Evolutionary conservation across 2,113 vertebrate genomes (phyloP).

Genomic region (Chaetodon auriga): DNA sequence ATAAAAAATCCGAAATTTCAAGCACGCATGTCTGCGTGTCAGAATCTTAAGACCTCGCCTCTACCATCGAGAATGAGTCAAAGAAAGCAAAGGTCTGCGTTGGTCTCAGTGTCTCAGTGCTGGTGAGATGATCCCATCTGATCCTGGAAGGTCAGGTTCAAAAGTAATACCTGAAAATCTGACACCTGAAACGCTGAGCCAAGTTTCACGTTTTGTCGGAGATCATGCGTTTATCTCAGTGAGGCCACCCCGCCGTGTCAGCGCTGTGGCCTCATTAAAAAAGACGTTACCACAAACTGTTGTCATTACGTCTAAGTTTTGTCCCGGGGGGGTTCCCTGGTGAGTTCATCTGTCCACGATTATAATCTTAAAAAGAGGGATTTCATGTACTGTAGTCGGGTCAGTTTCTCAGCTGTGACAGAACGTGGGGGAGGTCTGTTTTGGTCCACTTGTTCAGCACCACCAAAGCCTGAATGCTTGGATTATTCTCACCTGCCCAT

Average conservation of each 20-base stretch:
- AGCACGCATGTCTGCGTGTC: neutral
- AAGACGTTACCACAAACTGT: neutral
- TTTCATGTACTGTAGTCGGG: neutral
- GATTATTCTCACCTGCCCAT: constrained; percentile 5
- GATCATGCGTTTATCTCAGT: neutral
- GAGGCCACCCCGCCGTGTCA: neutral
- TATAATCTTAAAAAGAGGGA: neutral
- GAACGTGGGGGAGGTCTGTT: constrained; percentile 1
- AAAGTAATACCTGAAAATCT: neutral
- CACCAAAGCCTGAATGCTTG: neutral
- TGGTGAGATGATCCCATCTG: too few relatives aligned
- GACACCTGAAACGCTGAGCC: neutral
- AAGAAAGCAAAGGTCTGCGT: too few relatives aligned
- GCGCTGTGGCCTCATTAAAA: neutral
- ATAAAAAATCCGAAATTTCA: too few relatives aligned
- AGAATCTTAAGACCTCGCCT: too few relatives aligned
- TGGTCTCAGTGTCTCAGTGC: too few relatives aligned
- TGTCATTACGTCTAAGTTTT: neutral
- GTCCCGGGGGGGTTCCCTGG: neutral
- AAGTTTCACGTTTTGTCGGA: neutral
- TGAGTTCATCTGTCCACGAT: neutral
- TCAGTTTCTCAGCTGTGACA: neutral
- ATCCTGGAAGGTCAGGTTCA: neutral
- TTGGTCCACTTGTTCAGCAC: neutral
- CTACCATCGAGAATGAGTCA: too few relatives aligned